Percentiles rank a stretch among this genome's conserved stretches.
Conservation (phyloP, 1,140 invertebrate genomes). For the Halictus rubicundus region DNA sequence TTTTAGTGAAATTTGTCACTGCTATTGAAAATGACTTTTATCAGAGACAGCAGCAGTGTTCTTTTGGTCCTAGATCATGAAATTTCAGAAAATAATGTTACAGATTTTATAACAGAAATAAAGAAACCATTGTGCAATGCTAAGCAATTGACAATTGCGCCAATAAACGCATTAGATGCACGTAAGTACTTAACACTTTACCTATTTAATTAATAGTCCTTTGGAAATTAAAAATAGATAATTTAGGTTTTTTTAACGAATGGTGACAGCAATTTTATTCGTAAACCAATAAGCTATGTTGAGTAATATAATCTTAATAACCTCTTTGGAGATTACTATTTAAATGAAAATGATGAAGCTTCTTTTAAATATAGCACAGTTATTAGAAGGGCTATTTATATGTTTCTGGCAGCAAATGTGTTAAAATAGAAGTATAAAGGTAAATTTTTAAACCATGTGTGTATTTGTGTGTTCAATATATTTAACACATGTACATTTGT, state of each 20-base stretch:
- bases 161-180: slow-evolving; percentile 14
- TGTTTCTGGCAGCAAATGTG: background rate
- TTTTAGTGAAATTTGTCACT: background rate
- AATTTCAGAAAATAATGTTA: background rate
- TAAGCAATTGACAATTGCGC: slow-evolving; percentile 5
- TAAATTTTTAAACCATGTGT: background rate
- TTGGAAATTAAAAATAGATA: background rate
- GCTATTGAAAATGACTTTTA: slow-evolving; percentile 13
- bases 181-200: slow-evolving; percentile 6
- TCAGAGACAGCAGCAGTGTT: slow-evolving; percentile 18
- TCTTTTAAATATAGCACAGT: too few species aligned
- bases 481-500: background rate
- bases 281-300: too few species aligned
- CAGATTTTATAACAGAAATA: background rate
- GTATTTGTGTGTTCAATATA: too few species aligned
- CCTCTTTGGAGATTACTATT: too few species aligned
- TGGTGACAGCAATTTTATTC: too few species aligned
- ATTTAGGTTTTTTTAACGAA: background rate
- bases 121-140: background rate
- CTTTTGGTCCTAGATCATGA: slow-evolving; percentile 12
- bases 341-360: too few species aligned
- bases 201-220: background rate
- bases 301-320: too few species aligned
- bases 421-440: background rate
- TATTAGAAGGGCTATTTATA: too few species aligned